Percentiles rank a stretch among this genome's conserved stretches.
Evolutionary conservation across 2,797 vertebrate species (phyloP).

Genomic region (Hypotaenidia philippensis): DNA sequence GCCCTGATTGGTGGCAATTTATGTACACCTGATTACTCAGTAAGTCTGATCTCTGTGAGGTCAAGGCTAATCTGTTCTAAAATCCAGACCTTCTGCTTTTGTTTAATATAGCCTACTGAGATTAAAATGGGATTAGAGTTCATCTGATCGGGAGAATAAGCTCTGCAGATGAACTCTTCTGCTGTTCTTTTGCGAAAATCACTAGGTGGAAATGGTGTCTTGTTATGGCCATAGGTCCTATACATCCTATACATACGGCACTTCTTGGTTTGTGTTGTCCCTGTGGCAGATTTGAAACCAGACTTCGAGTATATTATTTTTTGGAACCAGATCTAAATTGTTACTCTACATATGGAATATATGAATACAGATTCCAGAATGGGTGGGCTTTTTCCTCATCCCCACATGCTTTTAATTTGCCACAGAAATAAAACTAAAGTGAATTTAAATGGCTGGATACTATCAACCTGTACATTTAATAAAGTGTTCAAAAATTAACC

Average conservation of each 20-base stretch:
- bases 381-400: background rate
- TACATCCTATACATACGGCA: background rate
- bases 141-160: conserved; percentile 28
- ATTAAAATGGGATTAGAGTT: conserved; percentile 75
- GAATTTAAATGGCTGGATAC: background rate
- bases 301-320: background rate
- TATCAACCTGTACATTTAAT: background rate
- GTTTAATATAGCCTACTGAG: conserved; percentile 75
- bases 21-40: conserved; percentile 62
- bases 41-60: conserved; percentile 68
- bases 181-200: conserved; percentile 5
- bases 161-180: conserved; percentile 19
- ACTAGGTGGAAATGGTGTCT: background rate
- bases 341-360: background rate
- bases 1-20: background rate
- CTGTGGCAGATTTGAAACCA: background rate
- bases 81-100: conserved; percentile 74
- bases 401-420: background rate
- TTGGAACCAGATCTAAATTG: background rate
- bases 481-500: background rate
- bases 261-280: background rate
- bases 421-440: background rate
- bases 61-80: conserved; percentile 72
- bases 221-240: background rate
- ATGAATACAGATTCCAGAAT: background rate